Percentiles rank a stretch among this genome's conserved stretches.
phyloP scores from a whole-genome alignment of 1,140 invertebrate species.

The Heliconius hermathena region DNA sequence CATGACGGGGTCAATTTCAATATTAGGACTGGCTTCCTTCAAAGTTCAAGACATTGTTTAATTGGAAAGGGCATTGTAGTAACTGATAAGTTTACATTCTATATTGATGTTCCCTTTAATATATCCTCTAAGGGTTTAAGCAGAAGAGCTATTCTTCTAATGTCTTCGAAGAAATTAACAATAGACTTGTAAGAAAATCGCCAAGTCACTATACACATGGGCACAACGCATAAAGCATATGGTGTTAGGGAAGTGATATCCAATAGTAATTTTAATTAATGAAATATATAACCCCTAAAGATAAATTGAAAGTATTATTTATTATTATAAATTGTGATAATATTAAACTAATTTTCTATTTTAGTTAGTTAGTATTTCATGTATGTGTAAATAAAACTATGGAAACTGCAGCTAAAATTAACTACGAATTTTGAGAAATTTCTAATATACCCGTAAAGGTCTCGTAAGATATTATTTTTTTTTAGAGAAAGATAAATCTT shows the following conservation, averaged over 20 bases:
- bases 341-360: background rate
- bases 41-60: slow-evolving; percentile 59
- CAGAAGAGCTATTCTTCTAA: slow-evolving; percentile 20
- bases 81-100: background rate
- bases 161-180: slow-evolving; percentile 8
- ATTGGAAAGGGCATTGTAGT: slow-evolving; percentile 40
- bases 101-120: background rate
- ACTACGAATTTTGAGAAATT: too few relatives aligned
- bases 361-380: too few relatives aligned
- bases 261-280: slow-evolving; percentile 30
- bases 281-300: background rate
- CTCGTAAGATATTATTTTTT: too few relatives aligned
- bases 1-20: slow-evolving; percentile 52
- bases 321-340: background rate
- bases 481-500: too few relatives aligned
- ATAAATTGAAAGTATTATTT: background rate
- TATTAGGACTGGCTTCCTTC: slow-evolving; percentile 49
- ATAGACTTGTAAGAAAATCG: slow-evolving; percentile 45
- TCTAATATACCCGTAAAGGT: too few relatives aligned
- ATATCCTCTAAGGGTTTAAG: background rate
- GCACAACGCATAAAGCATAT: slow-evolving; percentile 43
- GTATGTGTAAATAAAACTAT: too few relatives aligned
- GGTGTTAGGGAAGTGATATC: slow-evolving; percentile 31
- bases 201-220: slow-evolving; percentile 57
- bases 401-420: too few relatives aligned